phyloP scores from a whole-genome alignment of 2,113 vertebrate genomes.

The Typhlomys cinereus region DNA sequence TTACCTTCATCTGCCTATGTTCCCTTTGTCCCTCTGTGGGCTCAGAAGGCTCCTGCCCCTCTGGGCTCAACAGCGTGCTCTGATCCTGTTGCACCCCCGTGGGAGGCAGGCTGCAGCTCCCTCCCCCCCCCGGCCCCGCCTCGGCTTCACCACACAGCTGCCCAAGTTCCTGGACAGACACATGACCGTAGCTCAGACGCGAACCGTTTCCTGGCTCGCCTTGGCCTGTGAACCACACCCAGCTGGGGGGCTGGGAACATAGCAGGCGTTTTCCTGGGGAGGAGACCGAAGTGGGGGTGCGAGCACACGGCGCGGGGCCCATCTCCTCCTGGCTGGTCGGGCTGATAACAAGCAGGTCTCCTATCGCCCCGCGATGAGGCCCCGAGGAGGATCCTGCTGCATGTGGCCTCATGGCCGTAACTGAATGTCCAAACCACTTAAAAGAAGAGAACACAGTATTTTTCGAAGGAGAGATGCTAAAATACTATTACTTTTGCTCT shows the following conservation, averaged over 20 bases:
- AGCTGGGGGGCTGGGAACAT: background rate
- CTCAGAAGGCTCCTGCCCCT: background rate
- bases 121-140: too few relatives aligned
- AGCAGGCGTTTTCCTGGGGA: background rate
- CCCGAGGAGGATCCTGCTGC: rapidly evolving
- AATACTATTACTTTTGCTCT: background rate
- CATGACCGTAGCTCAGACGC: background rate
- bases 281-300: background rate
- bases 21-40: background rate
- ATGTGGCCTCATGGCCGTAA: background rate
- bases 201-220: background rate
- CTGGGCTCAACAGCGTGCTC: background rate
- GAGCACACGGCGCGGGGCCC: background rate
- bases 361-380: background rate
- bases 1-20: background rate
- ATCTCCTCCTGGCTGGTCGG: background rate
- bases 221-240: background rate
- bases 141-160: background rate
- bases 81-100: rapidly evolving
- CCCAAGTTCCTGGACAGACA: too few relatives aligned
- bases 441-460: background rate
- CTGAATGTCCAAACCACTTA: background rate
- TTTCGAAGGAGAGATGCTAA: background rate
- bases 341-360: background rate
- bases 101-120: background rate